Evolutionary conservation across 2,888 invertebrate species (phyloP).

Genomic region (Chymomyza procnemis): DNA sequence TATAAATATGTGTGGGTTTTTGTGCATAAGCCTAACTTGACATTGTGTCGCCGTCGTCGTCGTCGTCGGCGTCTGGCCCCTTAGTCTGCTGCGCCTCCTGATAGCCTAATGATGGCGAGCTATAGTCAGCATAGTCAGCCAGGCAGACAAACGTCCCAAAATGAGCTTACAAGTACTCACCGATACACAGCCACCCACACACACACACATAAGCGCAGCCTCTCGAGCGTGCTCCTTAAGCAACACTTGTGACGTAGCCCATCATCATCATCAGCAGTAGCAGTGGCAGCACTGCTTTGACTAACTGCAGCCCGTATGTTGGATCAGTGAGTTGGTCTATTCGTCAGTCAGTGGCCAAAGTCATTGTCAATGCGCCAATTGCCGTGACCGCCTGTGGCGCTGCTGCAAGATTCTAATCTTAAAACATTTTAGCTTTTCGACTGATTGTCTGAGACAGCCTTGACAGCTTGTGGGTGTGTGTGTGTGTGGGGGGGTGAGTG

Average conservation of each 20-base stretch:
- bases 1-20: not conserved
- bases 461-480: not conserved
- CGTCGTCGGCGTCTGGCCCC: too few relatives aligned
- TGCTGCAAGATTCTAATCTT: not conserved
- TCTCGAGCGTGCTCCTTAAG: not conserved
- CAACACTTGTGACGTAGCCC: slow-evolving; percentile 9
- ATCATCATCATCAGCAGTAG: not conserved
- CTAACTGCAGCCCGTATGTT: not conserved
- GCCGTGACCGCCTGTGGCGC: not conserved
- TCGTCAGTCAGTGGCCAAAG: not conserved
- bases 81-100: slow-evolving; percentile 25
- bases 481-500: not conserved
- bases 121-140: slow-evolving; percentile 3
- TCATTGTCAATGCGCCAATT: not conserved
- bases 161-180: slow-evolving; percentile 37
- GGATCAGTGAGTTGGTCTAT: not conserved
- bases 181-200: not conserved
- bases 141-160: slow-evolving; percentile 60
- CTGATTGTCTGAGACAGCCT: slow-evolving; percentile 3
- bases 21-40: not conserved
- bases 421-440: not conserved
- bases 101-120: slow-evolving; percentile 51
- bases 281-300: not conserved
- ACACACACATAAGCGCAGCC: not conserved
- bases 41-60: slow-evolving; percentile 10